A percentile compares a stretch with the other conserved stretches of the same genome.
Evolutionary conservation across 2,888 invertebrate species (phyloP).

Genomic region (Mamestra brassicae): DNA sequence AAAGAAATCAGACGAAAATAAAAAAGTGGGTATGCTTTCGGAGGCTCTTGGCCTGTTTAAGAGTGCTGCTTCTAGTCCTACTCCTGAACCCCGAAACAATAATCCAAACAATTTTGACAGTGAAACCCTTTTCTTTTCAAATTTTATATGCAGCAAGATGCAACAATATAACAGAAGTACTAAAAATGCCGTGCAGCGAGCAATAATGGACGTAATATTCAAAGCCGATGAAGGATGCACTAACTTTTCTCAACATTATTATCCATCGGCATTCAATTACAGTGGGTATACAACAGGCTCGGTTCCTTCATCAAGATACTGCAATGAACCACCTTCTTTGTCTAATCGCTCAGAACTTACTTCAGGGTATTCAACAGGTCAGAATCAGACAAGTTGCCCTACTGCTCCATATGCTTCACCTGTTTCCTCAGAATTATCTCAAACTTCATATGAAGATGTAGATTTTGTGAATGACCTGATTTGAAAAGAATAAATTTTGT

Average conservation of each 20-base stretch:
- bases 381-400: too few species aligned
- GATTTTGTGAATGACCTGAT: constrained; percentile 50
- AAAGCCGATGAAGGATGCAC: constrained; percentile 49
- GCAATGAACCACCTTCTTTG: constrained; percentile 45
- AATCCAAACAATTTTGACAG: constrained; percentile 47
- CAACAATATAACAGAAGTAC: constrained; percentile 49
- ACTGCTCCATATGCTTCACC: too few species aligned
- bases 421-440: too few species aligned
- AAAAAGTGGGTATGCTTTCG: constrained; percentile 50
- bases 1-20: constrained; percentile 46
- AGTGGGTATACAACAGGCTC: constrained; percentile 45
- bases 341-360: constrained; percentile 39
- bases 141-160: constrained; percentile 50
- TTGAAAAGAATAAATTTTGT: constrained; percentile 39
- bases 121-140: constrained; percentile 51
- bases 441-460: constrained; percentile 5
- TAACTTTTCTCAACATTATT: constrained; percentile 44
- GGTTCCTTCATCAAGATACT: constrained; percentile 45
- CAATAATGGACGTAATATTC: constrained; percentile 48
- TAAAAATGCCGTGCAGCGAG: constrained; percentile 51
- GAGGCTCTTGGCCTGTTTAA: constrained; percentile 50
- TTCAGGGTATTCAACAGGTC: constrained; percentile 7
- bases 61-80: constrained; percentile 52
- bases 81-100: constrained; percentile 53
- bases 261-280: constrained; percentile 47